Evolutionary conservation across 1,140 invertebrate species (phyloP).

Genomic region (Bombus ignitus): DNA sequence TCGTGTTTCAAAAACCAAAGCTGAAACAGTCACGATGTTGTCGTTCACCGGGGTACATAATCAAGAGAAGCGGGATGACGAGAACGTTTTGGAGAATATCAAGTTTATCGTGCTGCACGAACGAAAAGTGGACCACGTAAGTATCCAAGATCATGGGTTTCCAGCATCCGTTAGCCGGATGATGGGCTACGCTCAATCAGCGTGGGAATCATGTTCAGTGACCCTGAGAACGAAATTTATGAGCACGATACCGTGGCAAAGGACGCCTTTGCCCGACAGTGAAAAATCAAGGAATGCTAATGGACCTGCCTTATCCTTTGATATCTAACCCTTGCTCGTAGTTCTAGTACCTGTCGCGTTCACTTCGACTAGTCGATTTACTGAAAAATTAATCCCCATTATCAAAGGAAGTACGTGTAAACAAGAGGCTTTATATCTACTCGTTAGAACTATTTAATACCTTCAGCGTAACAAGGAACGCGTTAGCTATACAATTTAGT

Average conservation of each 20-base stretch:
- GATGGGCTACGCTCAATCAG: constrained; percentile 50
- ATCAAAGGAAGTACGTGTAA: background rate
- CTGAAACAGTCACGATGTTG: background rate
- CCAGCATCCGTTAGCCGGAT: constrained; percentile 52
- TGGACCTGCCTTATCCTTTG: background rate
- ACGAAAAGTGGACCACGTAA: constrained; percentile 63
- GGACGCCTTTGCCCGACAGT: background rate
- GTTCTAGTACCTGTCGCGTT: background rate
- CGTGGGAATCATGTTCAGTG: constrained; percentile 56
- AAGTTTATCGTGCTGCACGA: constrained; percentile 59
- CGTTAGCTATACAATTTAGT: too few species aligned
- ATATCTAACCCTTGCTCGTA: background rate
- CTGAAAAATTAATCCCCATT: background rate
- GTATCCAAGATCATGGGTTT: constrained; percentile 58
- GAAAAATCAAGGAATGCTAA: constrained; percentile 27
- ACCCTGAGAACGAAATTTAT: constrained; percentile 58
- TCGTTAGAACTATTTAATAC: background rate
- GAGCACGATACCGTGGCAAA: constrained; percentile 20
- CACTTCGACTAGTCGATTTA: background rate
- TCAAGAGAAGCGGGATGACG: background rate
- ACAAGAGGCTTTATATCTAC: background rate
- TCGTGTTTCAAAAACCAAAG: background rate
- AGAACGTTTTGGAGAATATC: constrained; percentile 20
- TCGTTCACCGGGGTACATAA: background rate
- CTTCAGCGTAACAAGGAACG: too few species aligned